phyloP scores from a whole-genome alignment of 2,797 vertebrate species.

The Eulemur mongoz region DNA sequence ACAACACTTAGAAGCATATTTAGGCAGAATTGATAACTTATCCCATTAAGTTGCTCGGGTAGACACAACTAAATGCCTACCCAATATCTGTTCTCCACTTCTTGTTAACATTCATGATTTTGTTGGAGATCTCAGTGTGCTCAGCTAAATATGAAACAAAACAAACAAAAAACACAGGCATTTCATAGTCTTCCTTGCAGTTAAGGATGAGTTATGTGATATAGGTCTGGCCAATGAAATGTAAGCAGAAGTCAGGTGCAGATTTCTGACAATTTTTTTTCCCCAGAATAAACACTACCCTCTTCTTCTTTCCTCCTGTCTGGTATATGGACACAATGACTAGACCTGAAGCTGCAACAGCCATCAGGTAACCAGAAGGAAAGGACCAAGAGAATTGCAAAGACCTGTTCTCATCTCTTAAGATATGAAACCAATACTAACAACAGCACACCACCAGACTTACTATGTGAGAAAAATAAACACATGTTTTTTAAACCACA shows the following conservation, averaged over 20 bases:
- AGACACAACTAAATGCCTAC: background rate
- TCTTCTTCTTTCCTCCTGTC: background rate
- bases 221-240: background rate
- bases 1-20: background rate
- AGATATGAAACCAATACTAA: background rate
- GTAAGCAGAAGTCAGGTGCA: background rate
- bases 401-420: background rate
- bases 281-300: background rate
- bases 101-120: background rate
- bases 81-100: background rate
- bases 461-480: background rate
- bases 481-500: background rate
- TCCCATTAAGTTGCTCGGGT: background rate
- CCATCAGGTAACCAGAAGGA: background rate
- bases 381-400: background rate
- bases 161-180: background rate
- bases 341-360: background rate
- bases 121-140: background rate
- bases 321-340: background rate
- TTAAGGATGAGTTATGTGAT: background rate
- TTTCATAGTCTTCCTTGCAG: background rate
- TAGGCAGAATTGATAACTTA: background rate
- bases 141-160: constrained; percentile 31
- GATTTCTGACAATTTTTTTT: background rate
- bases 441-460: background rate